Conservation (phyloP, 2,888 invertebrate species). For the Perizoma affinitatum region DNA sequence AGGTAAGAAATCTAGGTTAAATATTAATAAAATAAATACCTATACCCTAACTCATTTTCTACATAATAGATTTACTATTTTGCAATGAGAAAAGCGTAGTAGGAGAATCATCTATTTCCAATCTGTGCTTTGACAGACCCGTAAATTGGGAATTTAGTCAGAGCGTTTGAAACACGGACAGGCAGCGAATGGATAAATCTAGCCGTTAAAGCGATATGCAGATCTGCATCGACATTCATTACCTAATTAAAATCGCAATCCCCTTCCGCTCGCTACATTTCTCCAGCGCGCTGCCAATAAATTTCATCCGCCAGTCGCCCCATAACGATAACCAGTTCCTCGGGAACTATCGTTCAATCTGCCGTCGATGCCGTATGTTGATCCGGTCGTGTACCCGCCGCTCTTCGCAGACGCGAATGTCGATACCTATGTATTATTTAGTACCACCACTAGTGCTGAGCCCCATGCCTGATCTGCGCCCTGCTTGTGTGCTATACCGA, state of each 20-base stretch:
- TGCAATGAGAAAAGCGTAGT: conserved; percentile 31
- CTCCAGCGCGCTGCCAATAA: conserved; percentile 83
- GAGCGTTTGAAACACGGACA: conserved; percentile 69
- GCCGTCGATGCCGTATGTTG: conserved; percentile 83
- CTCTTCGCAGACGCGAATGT: conserved; percentile 79
- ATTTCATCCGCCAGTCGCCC: conserved; percentile 83
- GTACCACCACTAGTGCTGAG: conserved; percentile 68
- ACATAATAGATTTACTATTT: conserved; percentile 28
- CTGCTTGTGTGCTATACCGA: conserved; percentile 41
- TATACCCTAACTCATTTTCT: conserved; percentile 6
- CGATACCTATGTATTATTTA: conserved; percentile 83
- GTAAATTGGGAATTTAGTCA: conserved; percentile 64
- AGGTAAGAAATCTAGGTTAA: conserved; percentile 8
- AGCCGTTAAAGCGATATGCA: conserved; percentile 82
- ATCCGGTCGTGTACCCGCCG: conserved; percentile 83
- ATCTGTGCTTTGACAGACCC: conserved; percentile 46
- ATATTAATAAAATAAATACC: neutral
- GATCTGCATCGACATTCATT: conserved; percentile 84
- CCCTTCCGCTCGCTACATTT: conserved; percentile 84
- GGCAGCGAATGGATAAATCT: conserved; percentile 79
- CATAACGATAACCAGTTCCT: conserved; percentile 85
- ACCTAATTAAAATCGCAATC: conserved; percentile 84
- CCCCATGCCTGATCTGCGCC: conserved; percentile 49
- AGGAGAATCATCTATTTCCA: conserved; percentile 42
- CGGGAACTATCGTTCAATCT: conserved; percentile 85